Evolutionary conservation across 2,888 invertebrate genomes (phyloP), one percentile per base, ranked within the genome.

Genomic region (Rosalia funebris): DNA sequence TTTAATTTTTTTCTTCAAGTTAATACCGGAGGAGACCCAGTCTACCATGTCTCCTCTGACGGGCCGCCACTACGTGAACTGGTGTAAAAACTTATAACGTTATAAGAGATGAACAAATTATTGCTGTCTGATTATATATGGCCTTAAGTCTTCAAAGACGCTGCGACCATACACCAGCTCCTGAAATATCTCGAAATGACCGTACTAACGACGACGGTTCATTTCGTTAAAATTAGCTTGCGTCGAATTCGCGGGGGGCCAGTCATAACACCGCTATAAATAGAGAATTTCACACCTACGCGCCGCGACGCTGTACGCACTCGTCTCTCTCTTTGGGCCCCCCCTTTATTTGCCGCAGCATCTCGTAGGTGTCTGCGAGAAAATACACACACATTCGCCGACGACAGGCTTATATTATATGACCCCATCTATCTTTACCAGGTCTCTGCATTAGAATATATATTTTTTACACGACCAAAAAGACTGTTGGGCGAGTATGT

Each of bases 261-360:
- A 77, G 77, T 76, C 77, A 77, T 74, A 77, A 77, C 77, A 77
- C 75, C 71, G 69, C 70, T 75, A 76, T 72, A 75, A 76, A 77
- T 77, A 77, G 71, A 62, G 60, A 62, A 46, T 55, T 62, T 63
- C 52, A 45, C 66, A 63, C 62, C 64, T 68, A 68, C 69, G 59
- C 66, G 63, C 57, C 59, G 58, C 66, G 64, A 66, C 69, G 69
- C 65, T 60, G 61, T 59, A 58, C 55, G 50, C 57, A 56, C 52
- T 60, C 48, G 57, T 60, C 55, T 44, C 39, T 59, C 60, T 34
- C 54, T 46, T 42, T 17, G 46, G 56, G 32, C 50, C 46, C 55
- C 62, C 61, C 50, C 32, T 14, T 46, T 34, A 16, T 45, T 19
- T 25, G 36, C 19, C 46, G 36, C 45, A 14, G 32, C 44, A 25